Evolutionary conservation across 1,140 invertebrate genomes (phyloP).

Genomic region (Cydia splendana): DNA sequence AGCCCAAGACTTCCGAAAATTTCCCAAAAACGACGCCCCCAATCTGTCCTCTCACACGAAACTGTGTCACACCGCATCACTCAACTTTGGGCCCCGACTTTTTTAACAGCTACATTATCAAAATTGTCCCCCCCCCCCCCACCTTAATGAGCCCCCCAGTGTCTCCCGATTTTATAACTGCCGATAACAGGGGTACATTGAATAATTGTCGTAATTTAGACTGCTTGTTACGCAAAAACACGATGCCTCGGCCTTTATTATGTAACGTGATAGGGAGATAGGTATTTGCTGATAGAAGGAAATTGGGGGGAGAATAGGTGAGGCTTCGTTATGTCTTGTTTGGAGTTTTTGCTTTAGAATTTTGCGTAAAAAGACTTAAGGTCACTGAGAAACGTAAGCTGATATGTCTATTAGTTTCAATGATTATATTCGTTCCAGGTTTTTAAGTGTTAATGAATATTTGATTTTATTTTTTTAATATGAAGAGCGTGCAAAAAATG

Average conservation of each 20-base stretch:
- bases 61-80: constrained; percentile 8
- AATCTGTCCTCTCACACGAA: no score
- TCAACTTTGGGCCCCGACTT: constrained; percentile 13
- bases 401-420: neutral
- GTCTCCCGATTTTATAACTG: constrained; percentile 58
- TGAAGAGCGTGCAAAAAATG: no score
- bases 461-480: no score
- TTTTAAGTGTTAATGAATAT: neutral
- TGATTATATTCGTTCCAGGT: neutral
- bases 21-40: neutral
- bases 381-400: neutral
- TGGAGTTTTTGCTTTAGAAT: constrained; percentile 21
- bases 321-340: constrained; percentile 25
- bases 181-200: constrained; percentile 69
- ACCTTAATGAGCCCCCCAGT: constrained; percentile 61
- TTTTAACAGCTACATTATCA: constrained; percentile 32
- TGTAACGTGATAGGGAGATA: constrained; percentile 43
- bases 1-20: neutral
- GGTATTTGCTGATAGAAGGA: constrained; percentile 35
- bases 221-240: constrained; percentile 69
- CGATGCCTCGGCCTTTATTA: constrained; percentile 50
- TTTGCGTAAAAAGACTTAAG: neutral
- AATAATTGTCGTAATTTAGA: constrained; percentile 75
- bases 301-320: constrained; percentile 28
- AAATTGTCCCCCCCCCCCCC: constrained; percentile 36